Evolutionary conservation across 2,113 vertebrate species (phyloP).

Genomic region (Macrotus californicus): DNA sequence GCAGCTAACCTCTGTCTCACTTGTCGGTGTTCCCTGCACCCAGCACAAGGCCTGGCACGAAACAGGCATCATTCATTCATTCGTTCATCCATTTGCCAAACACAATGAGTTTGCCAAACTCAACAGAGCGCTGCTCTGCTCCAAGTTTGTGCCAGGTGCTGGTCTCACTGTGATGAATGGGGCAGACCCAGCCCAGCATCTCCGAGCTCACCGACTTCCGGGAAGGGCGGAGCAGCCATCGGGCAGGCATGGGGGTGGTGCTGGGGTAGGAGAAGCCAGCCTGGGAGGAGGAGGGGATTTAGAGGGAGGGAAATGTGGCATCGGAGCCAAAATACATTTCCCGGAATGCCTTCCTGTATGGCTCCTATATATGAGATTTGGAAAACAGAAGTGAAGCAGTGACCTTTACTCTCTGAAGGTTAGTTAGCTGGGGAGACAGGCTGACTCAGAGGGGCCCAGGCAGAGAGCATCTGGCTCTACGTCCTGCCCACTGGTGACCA

Average conservation of each 20-base stretch:
- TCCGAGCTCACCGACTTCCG: not conserved
- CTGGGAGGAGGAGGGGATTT: not conserved
- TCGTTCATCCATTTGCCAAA: not conserved
- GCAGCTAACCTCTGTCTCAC: not conserved
- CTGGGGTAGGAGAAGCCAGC: not conserved
- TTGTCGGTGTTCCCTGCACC: not conserved
- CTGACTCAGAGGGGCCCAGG: not conserved
- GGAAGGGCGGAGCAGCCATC: not conserved
- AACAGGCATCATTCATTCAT: not conserved
- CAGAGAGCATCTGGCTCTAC: not conserved
- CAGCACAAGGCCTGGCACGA: not conserved
- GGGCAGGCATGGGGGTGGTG: not conserved
- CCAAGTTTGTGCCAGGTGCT: not conserved
- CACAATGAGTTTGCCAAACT: too few relatives aligned
- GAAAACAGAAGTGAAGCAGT: not conserved
- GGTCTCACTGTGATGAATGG: rapidly evolving
- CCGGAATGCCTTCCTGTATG: not conserved
- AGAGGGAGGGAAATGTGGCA: not conserved
- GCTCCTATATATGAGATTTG: too few relatives aligned
- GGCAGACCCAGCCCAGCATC: not conserved
- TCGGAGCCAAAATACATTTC: not conserved
- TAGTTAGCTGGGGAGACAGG: not conserved
- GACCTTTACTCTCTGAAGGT: not conserved
- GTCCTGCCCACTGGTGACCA: not conserved
- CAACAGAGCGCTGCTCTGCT: rapidly evolving